A percentile compares a stretch with the other conserved stretches of the same genome.
Evolutionary conservation across 2,888 invertebrate genomes (phyloP).

Genomic region (Erebia palarica): DNA sequence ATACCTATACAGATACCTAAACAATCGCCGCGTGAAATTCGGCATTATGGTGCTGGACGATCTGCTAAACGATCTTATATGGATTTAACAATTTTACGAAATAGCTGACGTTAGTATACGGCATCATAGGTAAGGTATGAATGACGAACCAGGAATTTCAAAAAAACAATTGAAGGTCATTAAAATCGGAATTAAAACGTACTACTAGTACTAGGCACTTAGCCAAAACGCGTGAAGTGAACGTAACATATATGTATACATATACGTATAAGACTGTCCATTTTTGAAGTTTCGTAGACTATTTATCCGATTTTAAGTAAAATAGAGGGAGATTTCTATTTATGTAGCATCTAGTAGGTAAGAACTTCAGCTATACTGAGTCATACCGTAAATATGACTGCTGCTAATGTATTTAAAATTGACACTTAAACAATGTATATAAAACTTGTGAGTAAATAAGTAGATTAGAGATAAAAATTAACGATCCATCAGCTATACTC

Average conservation of each 20-base stretch:
- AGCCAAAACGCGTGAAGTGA: slow-evolving; percentile 38
- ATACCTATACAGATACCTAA: too few relatives aligned
- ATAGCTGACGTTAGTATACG: neutral
- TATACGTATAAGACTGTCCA: neutral
- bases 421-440: slow-evolving; percentile 7
- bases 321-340: too few relatives aligned
- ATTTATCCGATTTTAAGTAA: too few relatives aligned
- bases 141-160: slow-evolving; percentile 26
- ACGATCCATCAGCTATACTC: neutral
- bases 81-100: neutral
- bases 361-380: neutral
- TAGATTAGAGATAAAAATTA: slow-evolving; percentile 14
- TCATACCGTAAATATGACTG: neutral
- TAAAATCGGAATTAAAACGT: slow-evolving; percentile 32
- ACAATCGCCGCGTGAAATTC: too few relatives aligned
- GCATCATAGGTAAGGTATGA: neutral
- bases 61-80: too few relatives aligned
- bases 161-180: slow-evolving; percentile 40
- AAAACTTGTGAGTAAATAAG: slow-evolving; percentile 10
- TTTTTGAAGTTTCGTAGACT: neutral
- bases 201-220: slow-evolving; percentile 33
- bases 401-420: neutral
- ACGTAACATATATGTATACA: neutral
- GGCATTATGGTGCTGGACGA: too few relatives aligned
- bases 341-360: neutral